Conservation (phyloP, 2,888 invertebrate genomes). For the Galeruca laticollis region DNA sequence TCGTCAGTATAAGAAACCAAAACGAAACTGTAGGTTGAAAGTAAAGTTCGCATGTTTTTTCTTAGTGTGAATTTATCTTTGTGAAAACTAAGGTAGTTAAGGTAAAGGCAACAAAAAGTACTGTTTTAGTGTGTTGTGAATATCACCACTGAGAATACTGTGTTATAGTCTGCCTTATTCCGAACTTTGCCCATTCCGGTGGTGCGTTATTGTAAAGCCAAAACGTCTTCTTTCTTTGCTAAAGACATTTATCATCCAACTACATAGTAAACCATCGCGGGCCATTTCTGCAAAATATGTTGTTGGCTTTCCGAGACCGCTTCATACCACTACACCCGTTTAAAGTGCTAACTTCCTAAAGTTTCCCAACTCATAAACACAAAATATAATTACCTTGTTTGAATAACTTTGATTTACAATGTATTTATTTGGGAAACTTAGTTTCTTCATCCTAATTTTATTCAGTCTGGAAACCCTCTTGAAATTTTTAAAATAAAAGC, state of each 20-base stretch:
- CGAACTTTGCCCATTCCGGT: conserved; percentile 65
- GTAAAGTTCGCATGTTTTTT: neutral
- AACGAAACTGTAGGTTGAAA: neutral
- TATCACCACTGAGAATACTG: conserved; percentile 65
- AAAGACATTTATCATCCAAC: conserved; percentile 61
- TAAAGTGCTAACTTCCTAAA: conserved; percentile 42
- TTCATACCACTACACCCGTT: conserved; percentile 32
- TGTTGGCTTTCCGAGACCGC: conserved; percentile 24
- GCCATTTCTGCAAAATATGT: conserved; percentile 49
- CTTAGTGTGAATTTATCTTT: conserved; percentile 44
- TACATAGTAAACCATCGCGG: conserved; percentile 52
- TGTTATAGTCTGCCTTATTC: conserved; percentile 62
- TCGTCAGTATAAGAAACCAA: too few species aligned
- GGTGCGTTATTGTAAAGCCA: conserved; percentile 63
- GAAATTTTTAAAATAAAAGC: too few species aligned
- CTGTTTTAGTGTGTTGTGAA: conserved; percentile 62
- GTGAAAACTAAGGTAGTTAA: conserved; percentile 47
- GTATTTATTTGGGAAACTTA: conserved; percentile 39
- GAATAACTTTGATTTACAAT: conserved; percentile 47
- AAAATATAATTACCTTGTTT: conserved; percentile 46
- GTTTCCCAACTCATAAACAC: conserved; percentile 45
- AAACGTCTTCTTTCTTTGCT: conserved; percentile 61
- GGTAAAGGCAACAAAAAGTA: conserved; percentile 61
- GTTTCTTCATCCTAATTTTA: conserved; percentile 33
- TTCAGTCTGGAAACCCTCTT: conserved; percentile 25